Evolutionary conservation across 2,888 invertebrate species (phyloP).

Genomic region (Tethea ocularis): DNA sequence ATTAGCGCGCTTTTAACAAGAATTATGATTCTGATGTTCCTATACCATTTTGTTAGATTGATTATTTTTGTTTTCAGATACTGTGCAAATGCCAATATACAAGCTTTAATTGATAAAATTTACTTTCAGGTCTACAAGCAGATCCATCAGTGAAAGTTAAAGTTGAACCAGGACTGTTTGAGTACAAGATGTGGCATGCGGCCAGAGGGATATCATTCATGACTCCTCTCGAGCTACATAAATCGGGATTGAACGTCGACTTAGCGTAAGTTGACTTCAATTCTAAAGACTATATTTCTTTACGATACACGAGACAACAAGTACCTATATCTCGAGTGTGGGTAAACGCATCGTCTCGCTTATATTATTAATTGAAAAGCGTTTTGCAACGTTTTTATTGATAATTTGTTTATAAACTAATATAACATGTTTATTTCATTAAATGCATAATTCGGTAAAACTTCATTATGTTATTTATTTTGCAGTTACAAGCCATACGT

Average conservation of each 20-base stretch:
- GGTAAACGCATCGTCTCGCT: too few relatives aligned
- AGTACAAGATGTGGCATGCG: conserved; percentile 96
- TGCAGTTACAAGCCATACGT: conserved; percentile 72
- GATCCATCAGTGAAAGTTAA: conserved; percentile 86
- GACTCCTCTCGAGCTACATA: conserved; percentile 87
- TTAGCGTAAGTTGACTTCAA: conserved; percentile 76
- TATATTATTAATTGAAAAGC: too few relatives aligned
- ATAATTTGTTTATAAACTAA: background rate
- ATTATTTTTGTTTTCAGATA: too few relatives aligned
- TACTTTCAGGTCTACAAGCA: conserved; percentile 77
- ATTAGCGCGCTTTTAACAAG: background rate
- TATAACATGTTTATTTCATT: too few relatives aligned
- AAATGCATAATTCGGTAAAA: too few relatives aligned
- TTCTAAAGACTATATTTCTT: too few relatives aligned
- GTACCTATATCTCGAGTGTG: too few relatives aligned
- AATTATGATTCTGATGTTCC: background rate
- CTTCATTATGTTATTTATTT: conserved; percentile 18
- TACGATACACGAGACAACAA: too few relatives aligned
- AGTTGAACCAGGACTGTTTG: conserved; percentile 96
- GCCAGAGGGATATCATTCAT: conserved; percentile 92
- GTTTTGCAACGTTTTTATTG: too few relatives aligned
- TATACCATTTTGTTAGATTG: too few relatives aligned
- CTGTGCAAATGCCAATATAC: too few relatives aligned
- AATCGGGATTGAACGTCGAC: conserved; percentile 91
- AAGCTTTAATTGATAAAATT: conserved; percentile 3